Percentiles rank a stretch among this genome's conserved stretches.
Conservation (phyloP, 2,797 vertebrate genomes). For the Harpagifer antarcticus region DNA sequence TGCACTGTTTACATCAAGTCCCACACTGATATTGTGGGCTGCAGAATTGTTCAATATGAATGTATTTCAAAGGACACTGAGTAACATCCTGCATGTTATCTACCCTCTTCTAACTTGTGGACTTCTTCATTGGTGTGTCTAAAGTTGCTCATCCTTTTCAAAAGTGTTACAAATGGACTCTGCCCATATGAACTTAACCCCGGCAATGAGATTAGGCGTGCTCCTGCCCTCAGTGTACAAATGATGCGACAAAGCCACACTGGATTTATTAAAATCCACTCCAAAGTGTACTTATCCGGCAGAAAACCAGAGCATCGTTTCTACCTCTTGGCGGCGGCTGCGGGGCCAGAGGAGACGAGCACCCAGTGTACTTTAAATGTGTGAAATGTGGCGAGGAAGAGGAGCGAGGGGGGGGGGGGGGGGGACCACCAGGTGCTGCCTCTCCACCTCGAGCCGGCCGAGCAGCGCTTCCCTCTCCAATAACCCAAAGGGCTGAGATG, state of each 20-base stretch:
- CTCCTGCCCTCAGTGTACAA: slow-evolving; percentile 63
- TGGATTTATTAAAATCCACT: slow-evolving; percentile 77
- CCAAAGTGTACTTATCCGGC: slow-evolving; percentile 63
- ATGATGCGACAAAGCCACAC: slow-evolving; percentile 70
- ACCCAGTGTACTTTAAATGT: slow-evolving; percentile 71
- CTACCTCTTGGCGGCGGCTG: slow-evolving; percentile 67
- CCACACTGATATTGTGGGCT: background rate
- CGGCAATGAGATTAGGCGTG: slow-evolving; percentile 48
- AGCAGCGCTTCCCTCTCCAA: slow-evolving; percentile 79
- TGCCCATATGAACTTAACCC: slow-evolving; percentile 36
- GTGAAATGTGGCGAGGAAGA: slow-evolving; percentile 70
- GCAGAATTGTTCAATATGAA: background rate
- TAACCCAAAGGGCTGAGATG: slow-evolving; percentile 78
- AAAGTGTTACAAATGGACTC: slow-evolving; percentile 24
- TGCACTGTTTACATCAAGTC: no score
- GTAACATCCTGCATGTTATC: slow-evolving; percentile 58
- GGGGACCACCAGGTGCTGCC: slow-evolving; percentile 81
- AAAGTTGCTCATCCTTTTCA: slow-evolving; percentile 38
- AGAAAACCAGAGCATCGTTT: slow-evolving; percentile 56
- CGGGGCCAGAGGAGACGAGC: slow-evolving; percentile 56
- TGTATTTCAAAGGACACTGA: no score
- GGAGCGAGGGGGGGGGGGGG: slow-evolving; percentile 72
- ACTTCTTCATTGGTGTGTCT: slow-evolving; percentile 29
- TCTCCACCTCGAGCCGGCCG: slow-evolving; percentile 72
- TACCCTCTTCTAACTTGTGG: slow-evolving; percentile 12